Base-by-base conservation (phyloP, 2,888 invertebrate genomes). In the Calliopum simillimum region DNA sequence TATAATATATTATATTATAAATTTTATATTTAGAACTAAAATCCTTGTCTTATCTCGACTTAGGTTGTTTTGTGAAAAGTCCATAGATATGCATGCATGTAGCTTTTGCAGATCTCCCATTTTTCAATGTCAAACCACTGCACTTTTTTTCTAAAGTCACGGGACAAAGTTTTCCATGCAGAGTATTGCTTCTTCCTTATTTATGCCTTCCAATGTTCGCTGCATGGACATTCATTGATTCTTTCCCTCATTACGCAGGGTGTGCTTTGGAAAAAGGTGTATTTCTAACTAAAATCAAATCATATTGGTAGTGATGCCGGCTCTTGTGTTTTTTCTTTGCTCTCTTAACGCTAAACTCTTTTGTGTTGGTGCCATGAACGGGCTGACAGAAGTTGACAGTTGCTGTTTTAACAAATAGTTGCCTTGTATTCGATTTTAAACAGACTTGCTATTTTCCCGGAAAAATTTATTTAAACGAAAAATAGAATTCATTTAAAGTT, bases 401-500 rank as follows among this genome's bases (percentile, higher is more conserved):
- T 53, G 55, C 33, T 33, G 5, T 33, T 33, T 33, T 33, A 33
- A 4, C 33, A 6, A 33, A 33, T 43, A 51, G 43, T 14, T 33
- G n/a, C 49, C 44, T 13, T 13, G 49, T 44, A 46, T 12, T 47
- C 21, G 59, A 43, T 65, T 51, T 65, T 43, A 65, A 65, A 65
- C 55, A 43, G 55, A 6, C 55, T 53, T 23, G 53, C 46, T 3
- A 43, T 21, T 46, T 58, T 67, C 51, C 59, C 61, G 68, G 23
- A 59, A 51, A 51, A 67, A 13, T 59, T 58, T 41, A 59, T 3
- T 25, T n/a, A n/a, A n/a, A n/a, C n/a, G n/a, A n/a, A n/a, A n/a
- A n/a, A n/a, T n/a, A n/a, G n/a, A n/a, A n/a, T 81, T 81, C 81
- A 80, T 81, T 80, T 79, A 79, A 79, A 79, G 72, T 80, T 78